phyloP scores from a whole-genome alignment of 1,140 invertebrate genomes.

The Hylyphantes graminicola region DNA sequence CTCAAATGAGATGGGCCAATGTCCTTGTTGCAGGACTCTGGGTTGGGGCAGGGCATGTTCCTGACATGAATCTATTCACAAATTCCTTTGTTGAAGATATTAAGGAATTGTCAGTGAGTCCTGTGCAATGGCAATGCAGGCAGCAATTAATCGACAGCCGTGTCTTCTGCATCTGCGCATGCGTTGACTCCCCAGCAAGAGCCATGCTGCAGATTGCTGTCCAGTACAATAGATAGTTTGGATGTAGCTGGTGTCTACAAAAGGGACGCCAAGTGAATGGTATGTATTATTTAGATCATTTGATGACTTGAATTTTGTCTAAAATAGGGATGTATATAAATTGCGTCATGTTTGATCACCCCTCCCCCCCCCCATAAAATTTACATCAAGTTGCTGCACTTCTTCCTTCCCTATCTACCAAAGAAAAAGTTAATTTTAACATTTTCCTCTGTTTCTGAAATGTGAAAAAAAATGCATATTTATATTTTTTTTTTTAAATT shows the following conservation, averaged over 20 bases:
- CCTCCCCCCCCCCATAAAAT: too few relatives aligned
- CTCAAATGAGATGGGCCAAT: background rate
- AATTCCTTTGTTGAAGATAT: background rate
- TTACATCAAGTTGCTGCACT: too few relatives aligned
- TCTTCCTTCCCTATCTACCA: too few relatives aligned
- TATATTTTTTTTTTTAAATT: too few relatives aligned
- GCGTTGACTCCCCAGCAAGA: constrained; percentile 61
- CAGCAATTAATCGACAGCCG: background rate
- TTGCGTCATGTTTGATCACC: too few relatives aligned
- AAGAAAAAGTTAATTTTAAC: too few relatives aligned
- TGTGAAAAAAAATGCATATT: too few relatives aligned
- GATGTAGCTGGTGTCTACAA: constrained; percentile 64
- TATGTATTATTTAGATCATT: background rate
- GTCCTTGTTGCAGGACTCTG: background rate
- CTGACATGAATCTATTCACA: background rate
- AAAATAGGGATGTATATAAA: too few relatives aligned
- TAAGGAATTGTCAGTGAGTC: background rate
- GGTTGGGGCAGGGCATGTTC: constrained; percentile 2
- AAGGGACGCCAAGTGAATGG: constrained; percentile 61
- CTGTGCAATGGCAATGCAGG: background rate
- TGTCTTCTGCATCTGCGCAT: background rate
- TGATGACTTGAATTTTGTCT: too few relatives aligned
- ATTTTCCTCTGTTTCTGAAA: too few relatives aligned
- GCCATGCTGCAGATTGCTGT: constrained; percentile 54
- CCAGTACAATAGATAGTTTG: constrained; percentile 63